A percentile compares a stretch with the other conserved stretches of the same genome.
phyloP scores from a whole-genome alignment of 2,797 vertebrate genomes.

The Syndactyla subalaris region DNA sequence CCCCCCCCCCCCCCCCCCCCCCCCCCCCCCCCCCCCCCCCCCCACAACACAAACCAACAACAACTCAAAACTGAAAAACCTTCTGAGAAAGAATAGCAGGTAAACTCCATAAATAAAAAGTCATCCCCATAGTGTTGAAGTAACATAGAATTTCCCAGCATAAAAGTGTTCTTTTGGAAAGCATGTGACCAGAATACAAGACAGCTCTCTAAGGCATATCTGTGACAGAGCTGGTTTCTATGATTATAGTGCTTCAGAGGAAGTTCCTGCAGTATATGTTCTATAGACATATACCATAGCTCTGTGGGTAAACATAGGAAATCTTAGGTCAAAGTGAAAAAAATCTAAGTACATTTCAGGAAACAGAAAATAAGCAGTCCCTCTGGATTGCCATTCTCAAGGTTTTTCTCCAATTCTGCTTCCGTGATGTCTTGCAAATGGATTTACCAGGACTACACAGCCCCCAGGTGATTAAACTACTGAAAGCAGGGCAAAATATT shows the following conservation, averaged over 20 bases:
- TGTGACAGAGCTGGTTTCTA: background rate
- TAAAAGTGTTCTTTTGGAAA: background rate
- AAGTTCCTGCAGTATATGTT: background rate
- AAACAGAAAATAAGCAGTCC: constrained; percentile 45
- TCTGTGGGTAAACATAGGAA: constrained; percentile 11
- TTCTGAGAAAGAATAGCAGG: background rate
- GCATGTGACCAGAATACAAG: background rate
- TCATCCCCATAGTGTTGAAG: background rate
- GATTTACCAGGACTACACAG: constrained; percentile 39
- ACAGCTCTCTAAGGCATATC: background rate
- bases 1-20: no score
- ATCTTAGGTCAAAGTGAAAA: constrained; percentile 25
- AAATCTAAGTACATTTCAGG: constrained; percentile 9
- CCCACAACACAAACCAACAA: background rate
- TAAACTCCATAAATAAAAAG: background rate
- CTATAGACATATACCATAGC: background rate
- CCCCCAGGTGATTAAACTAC: constrained; percentile 43
- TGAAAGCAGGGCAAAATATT: constrained; percentile 40
- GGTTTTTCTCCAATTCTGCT: background rate
- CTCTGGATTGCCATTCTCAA: constrained; percentile 1
- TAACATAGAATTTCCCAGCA: background rate
- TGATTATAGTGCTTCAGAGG: background rate
- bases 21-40: no score
- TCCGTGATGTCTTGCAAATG: constrained; percentile 52
- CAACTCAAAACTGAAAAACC: background rate